phyloP scores from a whole-genome alignment of 2,113 vertebrate genomes.

The Pampusana beccarii region DNA sequence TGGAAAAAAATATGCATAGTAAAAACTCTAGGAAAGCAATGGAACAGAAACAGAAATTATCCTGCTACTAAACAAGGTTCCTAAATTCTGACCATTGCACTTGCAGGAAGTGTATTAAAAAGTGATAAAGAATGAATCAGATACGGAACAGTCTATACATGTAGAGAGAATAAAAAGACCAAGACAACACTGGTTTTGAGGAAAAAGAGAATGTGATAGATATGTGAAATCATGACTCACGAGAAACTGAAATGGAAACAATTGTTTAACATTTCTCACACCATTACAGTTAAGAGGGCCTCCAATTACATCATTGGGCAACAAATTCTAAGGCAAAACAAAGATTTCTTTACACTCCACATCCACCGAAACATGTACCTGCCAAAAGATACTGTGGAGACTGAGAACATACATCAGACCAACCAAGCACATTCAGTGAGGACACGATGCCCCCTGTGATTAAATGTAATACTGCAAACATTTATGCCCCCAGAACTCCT shows the following conservation, averaged over 20 bases:
- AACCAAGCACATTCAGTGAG: background rate
- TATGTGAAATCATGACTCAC: background rate
- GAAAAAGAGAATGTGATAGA: background rate
- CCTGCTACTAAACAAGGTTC: background rate
- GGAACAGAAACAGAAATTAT: background rate
- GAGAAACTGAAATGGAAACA: background rate
- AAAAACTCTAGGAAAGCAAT: background rate
- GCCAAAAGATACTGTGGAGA: background rate
- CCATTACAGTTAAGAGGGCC: background rate
- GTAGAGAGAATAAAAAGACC: background rate
- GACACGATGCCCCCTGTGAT: background rate
- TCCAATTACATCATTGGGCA: background rate
- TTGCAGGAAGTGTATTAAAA: background rate
- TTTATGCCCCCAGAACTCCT: background rate
- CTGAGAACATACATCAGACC: background rate
- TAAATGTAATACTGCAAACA: background rate
- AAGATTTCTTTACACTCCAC: background rate
- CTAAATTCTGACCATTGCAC: background rate
- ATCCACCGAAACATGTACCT: background rate
- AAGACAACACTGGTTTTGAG: background rate
- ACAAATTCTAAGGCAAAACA: background rate
- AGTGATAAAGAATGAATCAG: background rate
- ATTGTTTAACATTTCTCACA: background rate
- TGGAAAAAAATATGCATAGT: background rate
- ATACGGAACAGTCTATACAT: background rate